Evolutionary conservation across 2,888 invertebrate species (phyloP), one percentile per base, ranked within the genome.

Genomic region (Dorcus parallelipipedus): DNA sequence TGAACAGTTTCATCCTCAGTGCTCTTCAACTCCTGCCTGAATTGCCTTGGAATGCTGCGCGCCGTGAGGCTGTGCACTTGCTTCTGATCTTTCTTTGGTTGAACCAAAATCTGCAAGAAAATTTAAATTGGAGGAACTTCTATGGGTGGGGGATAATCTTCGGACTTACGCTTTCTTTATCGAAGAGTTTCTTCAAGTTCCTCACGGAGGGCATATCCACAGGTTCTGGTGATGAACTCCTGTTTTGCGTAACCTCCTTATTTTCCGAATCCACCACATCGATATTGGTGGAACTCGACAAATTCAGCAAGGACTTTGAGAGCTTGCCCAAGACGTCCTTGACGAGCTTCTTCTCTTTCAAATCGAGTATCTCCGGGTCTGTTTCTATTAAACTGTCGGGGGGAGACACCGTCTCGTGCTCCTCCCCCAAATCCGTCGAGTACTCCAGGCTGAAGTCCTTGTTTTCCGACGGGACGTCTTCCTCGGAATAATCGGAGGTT

Each of bases 31-130:
- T 86, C 87, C 65, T 90, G 88, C 48, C 89, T 82, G 71, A 91
- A 88, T 76, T 90, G 86, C 67, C 83, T 86, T 3, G 91, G 88
- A 58, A 92, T 83, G 70, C 90, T 91, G 65, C 92, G 83, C 6
- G 91, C 92, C 39, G 92, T 92, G 62, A 92, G 78, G 75, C 91
- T 91, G 78, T 91, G 90, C 58, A 86, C 81, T 75, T 83, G 79
- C 50, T 73, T 74, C 26, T 67, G 69, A 49, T 61, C 53, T 49
- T 62, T 68, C 62, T 63, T 59, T 47, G 20, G 47, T 10, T 33
- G 50, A 50, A 23, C 38, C 6, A 33, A 10, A 42, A 39, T 47
- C 56, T 56, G 42, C 50, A 55, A 49, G 38, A 8, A 49, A 33
- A 38, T 38, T 14, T 5, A 39, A 10, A 17, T 33, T 33, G 26